Percentiles rank a stretch among this genome's conserved stretches.
phyloP scores from a whole-genome alignment of 1,140 invertebrate genomes.

The Capitella teleta region DNA sequence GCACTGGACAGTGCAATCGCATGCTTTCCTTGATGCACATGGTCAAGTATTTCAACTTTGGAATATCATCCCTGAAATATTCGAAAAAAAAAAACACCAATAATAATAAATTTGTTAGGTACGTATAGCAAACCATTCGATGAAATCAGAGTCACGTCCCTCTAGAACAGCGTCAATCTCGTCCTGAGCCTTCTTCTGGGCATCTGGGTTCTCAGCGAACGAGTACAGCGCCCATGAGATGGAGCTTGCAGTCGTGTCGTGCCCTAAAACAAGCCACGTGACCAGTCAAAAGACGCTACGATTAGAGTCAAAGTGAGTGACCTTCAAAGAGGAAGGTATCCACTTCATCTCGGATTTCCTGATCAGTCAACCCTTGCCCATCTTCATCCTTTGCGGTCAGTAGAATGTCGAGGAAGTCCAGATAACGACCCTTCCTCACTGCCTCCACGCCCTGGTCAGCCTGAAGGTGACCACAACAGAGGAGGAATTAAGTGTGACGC shows the following conservation, averaged over 20 bases:
- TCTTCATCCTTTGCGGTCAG: slow-evolving; percentile 11
- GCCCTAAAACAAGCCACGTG: slow-evolving; percentile 17
- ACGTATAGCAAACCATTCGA: neutral
- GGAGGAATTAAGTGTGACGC: neutral
- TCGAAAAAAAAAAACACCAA: neutral
- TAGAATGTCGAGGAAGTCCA: slow-evolving; percentile 11
- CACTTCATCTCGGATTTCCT: slow-evolving; percentile 23
- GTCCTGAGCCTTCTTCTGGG: slow-evolving; percentile 64
- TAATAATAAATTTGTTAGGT: neutral
- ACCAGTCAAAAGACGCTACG: neutral
- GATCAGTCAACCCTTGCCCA: slow-evolving; percentile 12
- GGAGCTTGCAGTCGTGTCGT: slow-evolving; percentile 48
- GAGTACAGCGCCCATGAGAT: slow-evolving; percentile 65
- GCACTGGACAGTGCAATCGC: slow-evolving; percentile 41
- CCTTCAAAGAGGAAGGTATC: slow-evolving; percentile 28
- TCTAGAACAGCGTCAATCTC: slow-evolving; percentile 69
- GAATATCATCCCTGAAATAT: slow-evolving; percentile 19
- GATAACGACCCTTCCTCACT: neutral
- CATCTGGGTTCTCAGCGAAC: slow-evolving; percentile 60
- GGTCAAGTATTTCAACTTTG: slow-evolving; percentile 33
- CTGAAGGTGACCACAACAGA: neutral
- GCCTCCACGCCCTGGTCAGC: neutral
- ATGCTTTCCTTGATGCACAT: slow-evolving; percentile 39
- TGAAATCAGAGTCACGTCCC: slow-evolving; percentile 18
- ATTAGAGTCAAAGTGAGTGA: neutral